These are phyloP conservation scores for Trichechus manatus DNA, from an alignment of 2,113 vertebrate genomes.

Conservation along the genomic window DNA sequence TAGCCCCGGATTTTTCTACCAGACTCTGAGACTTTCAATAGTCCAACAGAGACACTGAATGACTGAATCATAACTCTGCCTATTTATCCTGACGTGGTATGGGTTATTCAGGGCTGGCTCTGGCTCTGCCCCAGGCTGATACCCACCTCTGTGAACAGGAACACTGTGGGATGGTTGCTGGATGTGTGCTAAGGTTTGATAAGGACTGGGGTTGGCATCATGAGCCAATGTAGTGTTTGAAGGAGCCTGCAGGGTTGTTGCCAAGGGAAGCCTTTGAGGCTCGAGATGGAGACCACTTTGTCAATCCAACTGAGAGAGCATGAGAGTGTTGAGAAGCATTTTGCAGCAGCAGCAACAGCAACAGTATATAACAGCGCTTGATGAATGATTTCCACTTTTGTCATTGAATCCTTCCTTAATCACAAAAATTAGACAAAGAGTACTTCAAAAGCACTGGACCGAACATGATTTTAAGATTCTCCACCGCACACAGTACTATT, in stretches of 20 bases:
- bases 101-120: not conserved
- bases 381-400: not conserved
- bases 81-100: not conserved
- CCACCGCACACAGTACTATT: not conserved
- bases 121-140: not conserved
- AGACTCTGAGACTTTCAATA: not conserved
- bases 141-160: not conserved
- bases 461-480: not conserved
- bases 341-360: not conserved
- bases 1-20: not conserved
- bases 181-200: not conserved
- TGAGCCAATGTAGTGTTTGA: not conserved
- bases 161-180: not conserved
- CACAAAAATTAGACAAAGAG: not conserved
- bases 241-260: not conserved
- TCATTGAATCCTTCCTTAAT: constrained; percentile 6
- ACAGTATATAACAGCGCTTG: not conserved
- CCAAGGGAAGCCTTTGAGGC: not conserved
- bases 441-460: not conserved
- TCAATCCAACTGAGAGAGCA: not conserved
- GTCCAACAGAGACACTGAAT: constrained; percentile 51
- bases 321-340: not conserved
- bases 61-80: not conserved
- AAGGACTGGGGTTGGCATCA: not conserved
- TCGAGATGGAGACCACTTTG: not conserved